Percentiles rank a stretch among this genome's conserved stretches.
These are phyloP conservation scores for Sinosuthora webbiana DNA, from an alignment of 2,113 vertebrate genomes.

Conservation along the genomic window DNA sequence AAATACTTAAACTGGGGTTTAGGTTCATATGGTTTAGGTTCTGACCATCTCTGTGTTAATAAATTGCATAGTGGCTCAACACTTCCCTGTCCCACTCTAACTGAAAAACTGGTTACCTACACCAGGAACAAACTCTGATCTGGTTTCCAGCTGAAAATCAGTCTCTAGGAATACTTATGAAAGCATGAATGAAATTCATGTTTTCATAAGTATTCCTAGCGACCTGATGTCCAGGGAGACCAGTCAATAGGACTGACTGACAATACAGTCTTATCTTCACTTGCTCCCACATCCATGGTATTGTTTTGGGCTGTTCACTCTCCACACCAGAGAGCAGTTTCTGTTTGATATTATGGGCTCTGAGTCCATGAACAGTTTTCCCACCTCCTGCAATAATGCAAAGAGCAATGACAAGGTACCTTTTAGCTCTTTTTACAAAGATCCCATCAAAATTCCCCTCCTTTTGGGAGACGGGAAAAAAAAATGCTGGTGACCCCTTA, in stretches of 20 bases:
- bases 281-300: neutral
- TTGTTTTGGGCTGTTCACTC: neutral
- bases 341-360: neutral
- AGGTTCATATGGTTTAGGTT: neutral
- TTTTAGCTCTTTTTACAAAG: neutral
- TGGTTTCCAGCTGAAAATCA: neutral
- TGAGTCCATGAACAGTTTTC: neutral
- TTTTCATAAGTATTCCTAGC: neutral
- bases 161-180: neutral
- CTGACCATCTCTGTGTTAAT: neutral
- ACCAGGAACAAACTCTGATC: neutral
- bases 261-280: neutral
- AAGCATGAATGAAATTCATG: neutral
- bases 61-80: neutral
- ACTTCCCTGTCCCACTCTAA: neutral
- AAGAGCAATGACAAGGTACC: neutral
- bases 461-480: accelerated
- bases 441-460: neutral
- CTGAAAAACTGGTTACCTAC: neutral
- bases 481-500: neutral
- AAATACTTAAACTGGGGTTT: neutral
- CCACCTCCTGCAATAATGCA: neutral
- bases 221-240: neutral
- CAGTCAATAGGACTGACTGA: neutral
- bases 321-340: neutral